These are phyloP conservation scores for Hyalella azteca DNA, from an alignment of 2,888 invertebrate species.

Conservation along the genomic window DNA sequence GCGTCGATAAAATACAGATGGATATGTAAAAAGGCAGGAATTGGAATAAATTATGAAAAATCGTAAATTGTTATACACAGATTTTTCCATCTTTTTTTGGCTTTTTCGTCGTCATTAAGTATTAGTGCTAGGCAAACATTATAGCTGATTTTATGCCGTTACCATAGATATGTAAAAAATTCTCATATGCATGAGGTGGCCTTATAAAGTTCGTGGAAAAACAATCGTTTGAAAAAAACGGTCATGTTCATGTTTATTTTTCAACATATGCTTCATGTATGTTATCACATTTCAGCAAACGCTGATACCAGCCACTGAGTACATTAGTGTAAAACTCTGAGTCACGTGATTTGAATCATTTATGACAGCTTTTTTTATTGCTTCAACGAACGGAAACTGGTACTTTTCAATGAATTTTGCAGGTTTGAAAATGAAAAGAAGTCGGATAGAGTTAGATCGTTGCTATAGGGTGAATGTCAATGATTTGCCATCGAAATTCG, in stretches of 20 bases:
- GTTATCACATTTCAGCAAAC: not conserved
- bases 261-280: constrained; percentile 2
- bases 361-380: not conserved
- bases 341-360: not conserved
- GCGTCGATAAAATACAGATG: no score
- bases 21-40: no score
- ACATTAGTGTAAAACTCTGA: not conserved
- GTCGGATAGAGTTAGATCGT: not conserved
- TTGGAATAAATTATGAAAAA: no score
- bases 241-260: not conserved
- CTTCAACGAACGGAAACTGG: constrained; percentile 8
- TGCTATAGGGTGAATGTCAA: not conserved
- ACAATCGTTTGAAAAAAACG: not conserved
- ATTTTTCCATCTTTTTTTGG: no score
- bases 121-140: no score
- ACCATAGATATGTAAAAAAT: no score
- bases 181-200: no score
- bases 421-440: constrained; percentile 14
- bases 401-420: constrained; percentile 3
- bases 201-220: not conserved
- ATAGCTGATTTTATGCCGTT: no score
- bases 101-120: no score
- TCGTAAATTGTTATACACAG: no score
- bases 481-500: not conserved
- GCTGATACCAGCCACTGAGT: not conserved